These are phyloP conservation scores for Cyphomyrmex costatus DNA, from an alignment of 1,140 invertebrate species.

Conservation along the genomic window DNA sequence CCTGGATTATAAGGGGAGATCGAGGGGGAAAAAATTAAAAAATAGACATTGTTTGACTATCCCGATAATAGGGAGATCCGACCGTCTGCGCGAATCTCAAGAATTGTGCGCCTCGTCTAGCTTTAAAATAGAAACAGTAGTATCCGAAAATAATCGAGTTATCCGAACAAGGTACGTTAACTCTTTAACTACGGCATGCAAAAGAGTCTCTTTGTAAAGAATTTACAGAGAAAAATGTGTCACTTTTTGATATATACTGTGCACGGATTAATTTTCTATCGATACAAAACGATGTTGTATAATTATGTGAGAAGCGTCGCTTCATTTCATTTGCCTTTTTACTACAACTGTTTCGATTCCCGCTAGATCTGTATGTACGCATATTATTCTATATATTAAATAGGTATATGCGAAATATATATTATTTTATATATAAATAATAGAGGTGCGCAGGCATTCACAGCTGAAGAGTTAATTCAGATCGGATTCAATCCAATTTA, in stretches of 20 bases:
- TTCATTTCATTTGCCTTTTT: slow-evolving; percentile 9
- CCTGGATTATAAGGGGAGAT: slow-evolving; percentile 17
- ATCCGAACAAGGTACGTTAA: not conserved
- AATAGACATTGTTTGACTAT: slow-evolving; percentile 18
- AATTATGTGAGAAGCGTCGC: not conserved
- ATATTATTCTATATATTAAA: slow-evolving; percentile 18
- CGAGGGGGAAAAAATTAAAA: not conserved
- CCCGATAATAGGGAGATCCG: slow-evolving; percentile 11
- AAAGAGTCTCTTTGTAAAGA: not conserved
- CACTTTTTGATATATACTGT: not conserved
- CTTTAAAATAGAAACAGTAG: not conserved
- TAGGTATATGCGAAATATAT: not conserved
- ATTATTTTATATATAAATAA: slow-evolving; percentile 19
- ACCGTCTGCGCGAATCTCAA: slow-evolving; percentile 6
- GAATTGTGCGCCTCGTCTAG: not conserved
- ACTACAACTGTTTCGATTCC: not conserved
- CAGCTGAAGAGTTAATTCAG: slow-evolving; percentile 15
- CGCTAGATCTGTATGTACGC: not conserved
- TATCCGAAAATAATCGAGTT: slow-evolving; percentile 30
- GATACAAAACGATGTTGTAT: not conserved
- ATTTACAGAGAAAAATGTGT: not conserved
- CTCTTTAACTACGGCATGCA: not conserved
- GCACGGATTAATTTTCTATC: not conserved
- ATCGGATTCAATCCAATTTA: not conserved
- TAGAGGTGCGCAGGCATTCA: not conserved